Conservation (phyloP, 2,888 invertebrate species). For the Aphodius granarius region DNA sequence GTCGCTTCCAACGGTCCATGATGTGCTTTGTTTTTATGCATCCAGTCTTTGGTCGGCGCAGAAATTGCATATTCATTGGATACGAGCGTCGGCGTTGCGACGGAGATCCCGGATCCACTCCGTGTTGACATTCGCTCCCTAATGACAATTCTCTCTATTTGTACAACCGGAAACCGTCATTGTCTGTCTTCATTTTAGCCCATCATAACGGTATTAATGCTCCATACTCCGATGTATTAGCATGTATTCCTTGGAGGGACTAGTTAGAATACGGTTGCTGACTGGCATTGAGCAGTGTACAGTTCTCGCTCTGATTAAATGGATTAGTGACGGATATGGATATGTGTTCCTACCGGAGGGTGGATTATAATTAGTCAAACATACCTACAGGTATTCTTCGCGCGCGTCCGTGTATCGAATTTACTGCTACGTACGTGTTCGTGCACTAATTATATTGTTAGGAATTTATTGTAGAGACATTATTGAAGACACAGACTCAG, state of each 20-base stretch:
- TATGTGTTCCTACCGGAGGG: not conserved
- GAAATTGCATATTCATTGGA: slow-evolving; percentile 33
- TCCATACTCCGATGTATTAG: not conserved
- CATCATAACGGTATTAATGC: slow-evolving; percentile 19
- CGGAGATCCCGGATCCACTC: not conserved
- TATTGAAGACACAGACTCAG: no score
- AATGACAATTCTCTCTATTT: slow-evolving; percentile 17
- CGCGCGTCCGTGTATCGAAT: not conserved
- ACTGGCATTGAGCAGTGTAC: no score
- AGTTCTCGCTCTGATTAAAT: not conserved
- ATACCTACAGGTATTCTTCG: not conserved
- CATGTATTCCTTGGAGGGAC: slow-evolving; percentile 3
- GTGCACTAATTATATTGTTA: not conserved
- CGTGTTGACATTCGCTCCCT: slow-evolving; percentile 29
- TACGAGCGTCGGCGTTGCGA: not conserved
- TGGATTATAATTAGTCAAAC: not conserved
- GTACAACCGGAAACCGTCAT: slow-evolving; percentile 6
- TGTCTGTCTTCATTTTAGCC: slow-evolving; percentile 19
- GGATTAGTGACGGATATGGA: slow-evolving; percentile 6
- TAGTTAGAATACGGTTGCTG: no score
- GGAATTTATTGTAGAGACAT: no score
- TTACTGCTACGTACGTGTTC: not conserved
- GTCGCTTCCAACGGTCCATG: slow-evolving; percentile 17
- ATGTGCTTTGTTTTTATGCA: slow-evolving; percentile 35
- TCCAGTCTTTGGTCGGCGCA: slow-evolving; percentile 31